Conservation (phyloP, 2,797 vertebrate genomes). For the Gallirallus australis region DNA sequence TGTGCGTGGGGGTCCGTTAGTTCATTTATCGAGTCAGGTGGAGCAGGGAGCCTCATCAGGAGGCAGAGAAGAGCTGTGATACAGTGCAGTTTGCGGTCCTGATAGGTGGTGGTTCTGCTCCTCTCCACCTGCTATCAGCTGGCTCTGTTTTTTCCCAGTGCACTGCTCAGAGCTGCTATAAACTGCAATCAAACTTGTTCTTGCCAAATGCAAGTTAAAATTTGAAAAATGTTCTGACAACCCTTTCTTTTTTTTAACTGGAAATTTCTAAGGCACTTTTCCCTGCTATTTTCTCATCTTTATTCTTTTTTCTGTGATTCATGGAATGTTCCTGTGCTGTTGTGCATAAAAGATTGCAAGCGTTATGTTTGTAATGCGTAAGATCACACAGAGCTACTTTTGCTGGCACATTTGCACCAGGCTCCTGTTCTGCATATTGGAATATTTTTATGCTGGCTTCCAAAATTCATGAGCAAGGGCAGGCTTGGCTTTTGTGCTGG, state of each 20-base stretch:
- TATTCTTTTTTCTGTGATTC: constrained; percentile 30
- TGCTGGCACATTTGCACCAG: constrained; percentile 26
- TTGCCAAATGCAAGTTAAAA: constrained; percentile 40
- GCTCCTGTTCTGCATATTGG: constrained; percentile 7
- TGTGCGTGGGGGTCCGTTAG: neutral
- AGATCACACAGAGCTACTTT: constrained; percentile 35
- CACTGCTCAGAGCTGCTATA: constrained; percentile 2
- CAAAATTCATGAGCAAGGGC: constrained; percentile 56
- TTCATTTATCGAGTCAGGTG: fast-evolving
- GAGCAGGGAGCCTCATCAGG: neutral
- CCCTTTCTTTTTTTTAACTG: neutral
- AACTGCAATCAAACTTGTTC: constrained; percentile 9
- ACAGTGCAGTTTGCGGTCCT: neutral
- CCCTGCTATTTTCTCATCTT: neutral
- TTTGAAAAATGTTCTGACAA: neutral
- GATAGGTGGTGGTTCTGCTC: neutral
- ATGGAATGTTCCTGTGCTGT: neutral
- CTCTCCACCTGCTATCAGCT: constrained; percentile 9
- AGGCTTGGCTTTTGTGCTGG: constrained; percentile 57
- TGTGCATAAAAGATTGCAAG: neutral
- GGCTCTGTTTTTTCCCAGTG: constrained; percentile 7
- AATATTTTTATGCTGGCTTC: constrained; percentile 57
- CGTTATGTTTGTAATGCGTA: neutral
- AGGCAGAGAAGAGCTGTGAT: neutral
- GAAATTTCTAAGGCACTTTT: neutral